phyloP scores from a whole-genome alignment of 2,797 vertebrate genomes.

The Apodemus agrarius region DNA sequence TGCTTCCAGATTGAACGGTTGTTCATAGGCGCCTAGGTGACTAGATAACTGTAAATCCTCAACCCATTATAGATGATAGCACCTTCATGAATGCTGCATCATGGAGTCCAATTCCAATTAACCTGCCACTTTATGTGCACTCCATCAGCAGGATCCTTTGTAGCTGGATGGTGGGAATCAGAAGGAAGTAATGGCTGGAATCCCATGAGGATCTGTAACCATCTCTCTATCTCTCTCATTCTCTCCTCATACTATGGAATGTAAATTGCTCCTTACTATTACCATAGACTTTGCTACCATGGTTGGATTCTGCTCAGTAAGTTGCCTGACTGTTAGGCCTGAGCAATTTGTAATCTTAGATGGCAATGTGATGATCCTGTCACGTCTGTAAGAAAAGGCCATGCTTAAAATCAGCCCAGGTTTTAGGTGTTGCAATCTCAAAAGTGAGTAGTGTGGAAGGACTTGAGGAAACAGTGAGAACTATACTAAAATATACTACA shows the following conservation, averaged over 20 bases:
- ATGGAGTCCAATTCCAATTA: not conserved
- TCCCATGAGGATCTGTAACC: not conserved
- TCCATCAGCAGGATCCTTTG: not conserved
- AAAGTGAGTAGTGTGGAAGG: not conserved
- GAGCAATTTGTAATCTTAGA: not conserved
- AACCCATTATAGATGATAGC: not conserved
- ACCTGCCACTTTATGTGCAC: not conserved
- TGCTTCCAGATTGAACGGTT: not conserved
- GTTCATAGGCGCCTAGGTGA: not conserved
- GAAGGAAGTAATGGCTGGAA: not conserved
- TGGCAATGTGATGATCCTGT: not conserved
- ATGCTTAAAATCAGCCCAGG: not conserved
- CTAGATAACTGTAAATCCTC: not conserved
- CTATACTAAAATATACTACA: not conserved
- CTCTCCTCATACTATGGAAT: not conserved
- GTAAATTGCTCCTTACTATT: not conserved
- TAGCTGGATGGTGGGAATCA: not conserved
- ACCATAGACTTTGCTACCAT: too few relatives aligned
- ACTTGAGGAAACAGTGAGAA: not conserved
- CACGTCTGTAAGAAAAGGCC: not conserved
- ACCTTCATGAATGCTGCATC: not conserved
- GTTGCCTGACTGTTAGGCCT: not conserved
- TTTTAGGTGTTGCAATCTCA: not conserved
- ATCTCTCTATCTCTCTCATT: not conserved
- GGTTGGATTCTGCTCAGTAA: not conserved